Conservation (phyloP, 2,888 invertebrate species). For the Globia sparganii region DNA sequence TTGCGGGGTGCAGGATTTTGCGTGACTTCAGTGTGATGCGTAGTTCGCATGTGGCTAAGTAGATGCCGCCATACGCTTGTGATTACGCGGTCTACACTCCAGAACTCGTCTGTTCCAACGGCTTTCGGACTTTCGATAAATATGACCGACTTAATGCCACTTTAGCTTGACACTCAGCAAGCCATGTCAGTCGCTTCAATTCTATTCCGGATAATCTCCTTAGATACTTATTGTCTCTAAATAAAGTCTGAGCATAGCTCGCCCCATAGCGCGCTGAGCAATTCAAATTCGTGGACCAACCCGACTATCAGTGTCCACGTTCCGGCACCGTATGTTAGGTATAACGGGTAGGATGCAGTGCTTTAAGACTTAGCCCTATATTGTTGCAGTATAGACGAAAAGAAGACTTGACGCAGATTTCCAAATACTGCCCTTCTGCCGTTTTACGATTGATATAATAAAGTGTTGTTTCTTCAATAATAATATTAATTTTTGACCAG, state of each 20-base stretch:
- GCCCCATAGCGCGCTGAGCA: not conserved
- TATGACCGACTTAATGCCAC: not conserved
- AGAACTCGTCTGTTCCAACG: not conserved
- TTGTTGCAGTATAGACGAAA: not conserved
- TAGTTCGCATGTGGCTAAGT: not conserved
- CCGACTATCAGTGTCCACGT: not conserved
- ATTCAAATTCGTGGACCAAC: slow-evolving; percentile 2
- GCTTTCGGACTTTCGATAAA: not conserved
- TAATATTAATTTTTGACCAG: slow-evolving; percentile 5
- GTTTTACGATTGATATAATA: too few relatives aligned
- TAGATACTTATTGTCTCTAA: not conserved
- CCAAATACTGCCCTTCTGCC: not conserved
- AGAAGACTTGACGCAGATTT: not conserved
- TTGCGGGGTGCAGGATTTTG: not conserved
- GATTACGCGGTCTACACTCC: not conserved
- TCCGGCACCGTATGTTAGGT: not conserved
- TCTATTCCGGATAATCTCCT: not conserved
- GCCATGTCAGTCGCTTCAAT: not conserved
- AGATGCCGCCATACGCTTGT: not conserved
- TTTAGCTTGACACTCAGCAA: not conserved
- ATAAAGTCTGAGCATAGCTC: not conserved
- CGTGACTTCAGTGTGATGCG: not conserved
- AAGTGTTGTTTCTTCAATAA: not conserved
- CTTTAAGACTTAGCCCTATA: not conserved
- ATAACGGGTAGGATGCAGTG: not conserved